Conservation (phyloP, 2,797 vertebrate species). For the Ptychobarbus kaznakovi region DNA sequence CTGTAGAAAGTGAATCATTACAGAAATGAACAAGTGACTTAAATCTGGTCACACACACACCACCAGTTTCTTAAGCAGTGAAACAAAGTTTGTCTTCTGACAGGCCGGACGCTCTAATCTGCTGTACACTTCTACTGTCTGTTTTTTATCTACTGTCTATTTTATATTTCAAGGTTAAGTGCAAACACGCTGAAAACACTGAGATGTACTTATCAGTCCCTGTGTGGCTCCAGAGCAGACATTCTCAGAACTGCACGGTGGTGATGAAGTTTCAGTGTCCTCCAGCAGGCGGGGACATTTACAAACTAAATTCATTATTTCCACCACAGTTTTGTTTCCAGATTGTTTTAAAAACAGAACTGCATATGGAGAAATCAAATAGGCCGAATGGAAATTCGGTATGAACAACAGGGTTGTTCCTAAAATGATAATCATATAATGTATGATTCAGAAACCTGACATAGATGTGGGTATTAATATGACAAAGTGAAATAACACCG, state of each 20-base stretch:
- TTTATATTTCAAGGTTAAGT: not conserved
- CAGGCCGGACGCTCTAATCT: constrained; percentile 69
- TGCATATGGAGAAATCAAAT: not conserved
- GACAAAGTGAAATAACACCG: not conserved
- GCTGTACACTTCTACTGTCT: constrained; percentile 7
- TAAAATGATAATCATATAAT: not conserved
- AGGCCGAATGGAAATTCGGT: not conserved
- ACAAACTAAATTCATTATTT: not conserved
- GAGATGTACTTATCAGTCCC: not conserved
- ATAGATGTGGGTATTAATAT: not conserved
- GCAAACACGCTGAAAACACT: constrained; percentile 11
- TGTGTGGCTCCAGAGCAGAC: not conserved
- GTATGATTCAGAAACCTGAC: not conserved
- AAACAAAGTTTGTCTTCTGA: constrained; percentile 74
- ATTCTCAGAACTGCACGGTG: not conserved
- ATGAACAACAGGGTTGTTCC: not conserved
- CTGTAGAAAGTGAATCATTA: constrained; percentile 70
- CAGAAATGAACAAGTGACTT: too few relatives aligned
- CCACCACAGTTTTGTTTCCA: not conserved
- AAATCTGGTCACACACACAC: not conserved
- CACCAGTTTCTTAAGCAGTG: not conserved
- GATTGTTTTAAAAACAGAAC: not conserved
- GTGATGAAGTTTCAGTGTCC: not conserved
- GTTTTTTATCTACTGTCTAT: not conserved
- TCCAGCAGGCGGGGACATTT: constrained; percentile 7